These are phyloP conservation scores for Poeciliopsis occidentalis DNA, from an alignment of 2,113 vertebrate genomes.

Conservation along the genomic window DNA sequence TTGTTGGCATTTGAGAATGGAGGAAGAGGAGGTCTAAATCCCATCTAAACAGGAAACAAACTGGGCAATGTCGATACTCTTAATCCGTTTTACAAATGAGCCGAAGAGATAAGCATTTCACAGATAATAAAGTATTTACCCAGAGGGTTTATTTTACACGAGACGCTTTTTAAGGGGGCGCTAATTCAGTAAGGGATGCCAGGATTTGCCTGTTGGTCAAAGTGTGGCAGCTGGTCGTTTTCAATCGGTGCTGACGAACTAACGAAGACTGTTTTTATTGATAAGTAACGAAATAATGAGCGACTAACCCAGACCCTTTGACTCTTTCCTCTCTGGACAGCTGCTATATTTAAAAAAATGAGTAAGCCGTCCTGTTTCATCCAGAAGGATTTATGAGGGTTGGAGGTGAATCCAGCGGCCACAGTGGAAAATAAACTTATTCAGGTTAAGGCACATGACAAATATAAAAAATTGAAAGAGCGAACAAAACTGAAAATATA, in stretches of 20 bases:
- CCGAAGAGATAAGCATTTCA: background rate
- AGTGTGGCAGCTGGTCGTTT: conserved; percentile 7
- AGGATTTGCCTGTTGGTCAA: conserved; percentile 6
- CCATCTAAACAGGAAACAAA: conserved; percentile 82
- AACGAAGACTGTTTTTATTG: background rate
- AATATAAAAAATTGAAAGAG: too few species aligned
- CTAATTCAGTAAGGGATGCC: background rate
- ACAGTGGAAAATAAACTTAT: background rate
- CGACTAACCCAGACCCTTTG: background rate
- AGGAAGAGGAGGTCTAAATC: conserved; percentile 85
- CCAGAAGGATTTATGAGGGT: background rate
- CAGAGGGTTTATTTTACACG: background rate
- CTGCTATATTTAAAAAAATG: background rate
- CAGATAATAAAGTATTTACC: background rate
- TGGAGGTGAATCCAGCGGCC: background rate
- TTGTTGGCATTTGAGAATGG: conserved; percentile 82
- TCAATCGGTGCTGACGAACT: background rate
- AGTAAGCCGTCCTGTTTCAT: background rate
- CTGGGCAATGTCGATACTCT: conserved; percentile 46
- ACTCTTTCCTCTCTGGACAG: background rate
- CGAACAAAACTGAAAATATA: too few species aligned
- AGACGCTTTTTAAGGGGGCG: background rate
- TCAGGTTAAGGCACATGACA: background rate
- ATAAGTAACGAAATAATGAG: background rate
- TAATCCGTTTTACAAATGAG: conserved; percentile 7